Conservation (phyloP, 1,140 invertebrate species). For the Carposina sasakii region DNA sequence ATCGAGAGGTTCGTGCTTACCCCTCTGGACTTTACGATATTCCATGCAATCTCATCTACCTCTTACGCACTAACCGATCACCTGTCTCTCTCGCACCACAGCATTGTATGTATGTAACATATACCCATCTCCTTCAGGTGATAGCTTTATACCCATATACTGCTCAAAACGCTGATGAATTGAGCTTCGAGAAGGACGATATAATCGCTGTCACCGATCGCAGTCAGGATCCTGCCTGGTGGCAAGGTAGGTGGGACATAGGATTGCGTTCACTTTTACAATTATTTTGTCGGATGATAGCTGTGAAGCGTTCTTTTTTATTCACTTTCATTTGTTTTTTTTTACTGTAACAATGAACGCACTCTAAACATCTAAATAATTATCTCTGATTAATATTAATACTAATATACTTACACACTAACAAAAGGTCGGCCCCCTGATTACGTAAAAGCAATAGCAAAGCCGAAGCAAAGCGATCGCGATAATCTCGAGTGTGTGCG, state of each 20-base stretch:
- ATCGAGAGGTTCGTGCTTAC: too few species aligned
- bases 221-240: slow-evolving; percentile 94
- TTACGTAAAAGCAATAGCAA: too few species aligned
- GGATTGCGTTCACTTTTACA: too few species aligned
- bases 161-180: slow-evolving; percentile 94
- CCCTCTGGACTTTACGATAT: too few species aligned
- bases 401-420: too few species aligned
- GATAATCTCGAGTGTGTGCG: too few species aligned
- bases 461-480: too few species aligned
- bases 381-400: too few species aligned
- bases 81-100: too few species aligned
- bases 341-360: not conserved
- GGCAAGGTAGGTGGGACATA: slow-evolving; percentile 80
- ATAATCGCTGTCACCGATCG: slow-evolving; percentile 93
- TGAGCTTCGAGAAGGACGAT: slow-evolving; percentile 95
- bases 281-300: not conserved
- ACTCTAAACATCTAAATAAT: not conserved
- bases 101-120: slow-evolving; percentile 3
- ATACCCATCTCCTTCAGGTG: slow-evolving; percentile 78
- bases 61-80: too few species aligned
- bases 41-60: too few species aligned
- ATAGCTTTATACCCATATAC: slow-evolving; percentile 94
- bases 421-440: too few species aligned
- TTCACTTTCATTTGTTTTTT: not conserved
- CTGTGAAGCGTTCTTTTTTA: not conserved